A percentile compares a stretch with the other conserved stretches of the same genome.
These are phyloP conservation scores for Allolobophora icterica DNA, from an alignment of 2,888 invertebrate species.

Conservation along the genomic window DNA sequence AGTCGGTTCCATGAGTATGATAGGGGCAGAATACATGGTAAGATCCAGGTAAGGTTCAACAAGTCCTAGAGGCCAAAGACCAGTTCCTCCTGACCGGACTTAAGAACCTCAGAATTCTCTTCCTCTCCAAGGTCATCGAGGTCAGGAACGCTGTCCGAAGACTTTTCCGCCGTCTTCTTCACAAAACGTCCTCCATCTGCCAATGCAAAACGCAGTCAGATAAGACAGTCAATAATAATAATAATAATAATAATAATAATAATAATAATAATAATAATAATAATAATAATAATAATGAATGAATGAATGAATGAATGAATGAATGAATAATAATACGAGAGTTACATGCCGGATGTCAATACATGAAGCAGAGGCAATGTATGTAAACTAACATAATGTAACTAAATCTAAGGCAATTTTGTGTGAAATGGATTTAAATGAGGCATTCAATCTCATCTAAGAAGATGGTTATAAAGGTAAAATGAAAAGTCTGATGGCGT, in stretches of 20 bases:
- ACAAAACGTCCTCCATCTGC: conserved; percentile 22
- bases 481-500: too few species aligned
- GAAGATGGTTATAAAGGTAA: too few species aligned
- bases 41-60: neutral
- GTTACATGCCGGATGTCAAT: too few species aligned
- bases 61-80: conserved; percentile 34
- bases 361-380: too few species aligned
- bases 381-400: neutral
- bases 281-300: too few species aligned
- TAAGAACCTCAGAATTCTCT: conserved; percentile 29
- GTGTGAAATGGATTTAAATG: too few species aligned
- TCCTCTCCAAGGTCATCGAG: conserved; percentile 37
- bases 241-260: too few species aligned
- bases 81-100: conserved; percentile 28
- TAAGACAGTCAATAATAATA: too few species aligned
- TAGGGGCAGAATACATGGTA: neutral
- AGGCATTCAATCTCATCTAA: too few species aligned
- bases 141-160: conserved; percentile 29
- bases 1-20: neutral
- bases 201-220: neutral
- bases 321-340: too few species aligned
- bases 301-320: too few species aligned
- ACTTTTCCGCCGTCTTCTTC: conserved; percentile 2
- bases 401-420: neutral
- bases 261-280: too few species aligned